A percentile compares a stretch with the other conserved stretches of the same genome.
phyloP scores from a whole-genome alignment of 1,140 invertebrate genomes.

The Chironomus tepperi region DNA sequence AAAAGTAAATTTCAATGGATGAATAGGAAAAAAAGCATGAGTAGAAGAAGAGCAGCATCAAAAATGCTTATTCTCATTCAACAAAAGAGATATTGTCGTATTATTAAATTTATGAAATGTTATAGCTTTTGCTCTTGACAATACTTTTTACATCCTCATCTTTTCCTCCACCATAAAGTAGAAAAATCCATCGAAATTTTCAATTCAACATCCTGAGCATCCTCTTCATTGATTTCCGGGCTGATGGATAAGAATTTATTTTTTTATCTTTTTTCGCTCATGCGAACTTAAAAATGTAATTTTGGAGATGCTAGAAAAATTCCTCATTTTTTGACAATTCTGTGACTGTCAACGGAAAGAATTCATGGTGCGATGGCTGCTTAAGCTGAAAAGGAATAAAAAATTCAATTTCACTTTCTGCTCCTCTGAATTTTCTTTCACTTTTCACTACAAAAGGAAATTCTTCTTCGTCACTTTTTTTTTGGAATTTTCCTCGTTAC shows the following conservation, averaged over 20 bases:
- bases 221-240: background rate
- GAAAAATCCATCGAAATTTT: background rate
- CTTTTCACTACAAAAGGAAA: too few species aligned
- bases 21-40: too few species aligned
- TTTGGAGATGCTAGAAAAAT: too few species aligned
- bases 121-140: conserved; percentile 13
- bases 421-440: background rate
- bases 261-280: background rate
- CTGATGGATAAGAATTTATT: conserved; percentile 2
- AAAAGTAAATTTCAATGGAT: too few species aligned
- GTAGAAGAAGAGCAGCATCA: background rate
- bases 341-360: too few species aligned
- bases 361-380: too few species aligned
- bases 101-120: conserved; percentile 23
- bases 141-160: background rate
- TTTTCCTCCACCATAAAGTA: too few species aligned
- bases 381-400: background rate
- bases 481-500: too few species aligned
- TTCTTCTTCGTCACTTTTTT: too few species aligned
- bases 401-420: background rate
- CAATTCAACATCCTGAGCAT: background rate
- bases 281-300: background rate
- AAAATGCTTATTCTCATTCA: background rate
- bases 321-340: too few species aligned
- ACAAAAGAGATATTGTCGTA: background rate